Percentiles rank a stretch among this genome's conserved stretches.
Evolutionary conservation across 2,797 vertebrate genomes (phyloP).

Genomic region (Streptopelia turtur): DNA sequence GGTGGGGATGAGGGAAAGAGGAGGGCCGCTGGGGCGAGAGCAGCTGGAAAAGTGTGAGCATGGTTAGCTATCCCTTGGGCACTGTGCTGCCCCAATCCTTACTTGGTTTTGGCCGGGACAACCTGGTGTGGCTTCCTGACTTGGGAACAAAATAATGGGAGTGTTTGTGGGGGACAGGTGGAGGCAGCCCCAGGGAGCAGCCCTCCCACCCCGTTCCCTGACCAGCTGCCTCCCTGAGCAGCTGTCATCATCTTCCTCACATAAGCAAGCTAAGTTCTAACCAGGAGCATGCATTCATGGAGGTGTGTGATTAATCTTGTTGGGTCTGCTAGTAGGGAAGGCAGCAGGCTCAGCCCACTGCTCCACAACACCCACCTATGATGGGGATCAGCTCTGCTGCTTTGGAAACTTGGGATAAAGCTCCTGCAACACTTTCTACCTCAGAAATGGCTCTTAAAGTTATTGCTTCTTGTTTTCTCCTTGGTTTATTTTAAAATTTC

Average conservation of each 20-base stretch:
- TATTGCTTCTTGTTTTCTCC: background rate
- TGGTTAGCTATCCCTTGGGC: background rate
- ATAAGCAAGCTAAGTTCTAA: background rate
- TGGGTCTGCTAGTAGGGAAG: background rate
- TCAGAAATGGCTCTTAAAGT: background rate
- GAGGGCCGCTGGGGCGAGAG: accelerated
- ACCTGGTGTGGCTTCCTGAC: background rate
- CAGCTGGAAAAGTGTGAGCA: background rate
- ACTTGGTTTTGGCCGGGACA: accelerated
- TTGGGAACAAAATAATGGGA: background rate
- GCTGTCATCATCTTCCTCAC: accelerated
- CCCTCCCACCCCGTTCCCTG: accelerated
- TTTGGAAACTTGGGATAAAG: background rate
- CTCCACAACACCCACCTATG: background rate
- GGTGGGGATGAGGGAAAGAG: background rate
- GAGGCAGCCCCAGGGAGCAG: background rate
- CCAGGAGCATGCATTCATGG: accelerated
- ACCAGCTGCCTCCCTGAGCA: accelerated
- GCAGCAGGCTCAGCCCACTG: background rate
- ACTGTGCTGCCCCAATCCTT: background rate
- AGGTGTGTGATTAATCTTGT: background rate
- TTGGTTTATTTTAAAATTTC: background rate
- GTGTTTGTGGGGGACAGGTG: accelerated
- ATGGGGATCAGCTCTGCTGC: background rate
- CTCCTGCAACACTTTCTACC: background rate